Evolutionary conservation across 2,113 vertebrate species (phyloP), one percentile per base, ranked within the genome.

Genomic region (Oxyura jamaicensis): DNA sequence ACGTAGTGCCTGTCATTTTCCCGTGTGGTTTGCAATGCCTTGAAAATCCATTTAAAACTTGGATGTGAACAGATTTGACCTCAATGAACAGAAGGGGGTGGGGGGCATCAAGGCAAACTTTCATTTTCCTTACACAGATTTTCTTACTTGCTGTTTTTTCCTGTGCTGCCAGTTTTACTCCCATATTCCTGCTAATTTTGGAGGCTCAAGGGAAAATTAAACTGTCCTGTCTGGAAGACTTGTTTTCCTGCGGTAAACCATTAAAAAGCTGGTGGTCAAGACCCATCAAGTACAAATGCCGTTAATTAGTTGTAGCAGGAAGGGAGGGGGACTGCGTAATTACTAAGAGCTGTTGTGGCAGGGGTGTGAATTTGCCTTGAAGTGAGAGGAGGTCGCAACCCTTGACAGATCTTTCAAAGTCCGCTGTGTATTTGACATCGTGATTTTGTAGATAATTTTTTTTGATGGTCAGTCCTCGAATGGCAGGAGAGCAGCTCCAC

Each of bases 21-120:
- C 62, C 4, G 16, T 58, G 16, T 0, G 0, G 10, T 65, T 75
- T 22, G 18, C 7, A 29, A 5, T 31, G 42, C 11, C 11, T 39
- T 63, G 15, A 46, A 63, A 92, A 44, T 21, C 18, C 1, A 67
- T 23, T 93, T 79, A 6, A 7, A 36, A 3, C 52, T 88, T 52
- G 55, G 29, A 14, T 13, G 3, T 5, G 20, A 62, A 11, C 11
- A 11, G 13, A 15, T 22, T 74, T 83, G 56, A 56, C 48, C 60
- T 83, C 35, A 63, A 77, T 21, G 31, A 50, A n/a, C 53, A 65
- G 19, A 69, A 25, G 13, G 22, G 16, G 22, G 23, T 6, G 2
- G 19, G 22, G 23, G 7, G 2, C 31, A 41, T 44, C 22, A 69
- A 35, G 42, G 12, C 35, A 55, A 79, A 4, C 52, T 7, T 28